These are phyloP conservation scores for Chiloscyllium plagiosum DNA, from an alignment of 2,113 vertebrate genomes.

Conservation along the genomic window DNA sequence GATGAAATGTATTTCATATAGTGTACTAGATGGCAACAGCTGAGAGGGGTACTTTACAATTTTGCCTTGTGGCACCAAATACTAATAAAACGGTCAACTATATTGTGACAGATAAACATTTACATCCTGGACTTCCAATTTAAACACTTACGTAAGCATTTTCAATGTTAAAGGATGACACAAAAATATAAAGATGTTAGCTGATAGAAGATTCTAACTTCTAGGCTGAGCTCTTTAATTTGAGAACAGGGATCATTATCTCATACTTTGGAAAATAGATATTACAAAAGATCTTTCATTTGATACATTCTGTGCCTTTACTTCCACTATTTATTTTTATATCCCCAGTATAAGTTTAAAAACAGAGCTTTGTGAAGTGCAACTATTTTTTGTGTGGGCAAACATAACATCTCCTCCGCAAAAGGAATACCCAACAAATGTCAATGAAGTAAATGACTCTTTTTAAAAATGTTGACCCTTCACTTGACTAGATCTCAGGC, in stretches of 20 bases:
- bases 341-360: not conserved
- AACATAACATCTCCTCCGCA: not conserved
- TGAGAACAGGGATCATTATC: not conserved
- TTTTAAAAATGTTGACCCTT: not conserved
- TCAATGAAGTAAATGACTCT: not conserved
- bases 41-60: not conserved
- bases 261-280: not conserved
- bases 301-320: not conserved
- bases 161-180: not conserved
- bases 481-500: not conserved
- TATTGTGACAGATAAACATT: not conserved
- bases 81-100: not conserved
- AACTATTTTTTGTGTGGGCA: not conserved
- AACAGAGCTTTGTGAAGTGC: not conserved
- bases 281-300: not conserved
- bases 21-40: not conserved
- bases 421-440: not conserved
- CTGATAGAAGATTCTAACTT: not conserved
- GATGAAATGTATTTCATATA: not conserved
- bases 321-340: not conserved
- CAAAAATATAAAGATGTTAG: not conserved
- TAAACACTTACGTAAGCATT: not conserved
- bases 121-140: not conserved
- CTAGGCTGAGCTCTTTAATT: not conserved
- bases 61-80: not conserved